Evolutionary conservation across 64 coral and sea anemone species (phyloP).

Genomic region (Stylophora pistillata): DNA sequence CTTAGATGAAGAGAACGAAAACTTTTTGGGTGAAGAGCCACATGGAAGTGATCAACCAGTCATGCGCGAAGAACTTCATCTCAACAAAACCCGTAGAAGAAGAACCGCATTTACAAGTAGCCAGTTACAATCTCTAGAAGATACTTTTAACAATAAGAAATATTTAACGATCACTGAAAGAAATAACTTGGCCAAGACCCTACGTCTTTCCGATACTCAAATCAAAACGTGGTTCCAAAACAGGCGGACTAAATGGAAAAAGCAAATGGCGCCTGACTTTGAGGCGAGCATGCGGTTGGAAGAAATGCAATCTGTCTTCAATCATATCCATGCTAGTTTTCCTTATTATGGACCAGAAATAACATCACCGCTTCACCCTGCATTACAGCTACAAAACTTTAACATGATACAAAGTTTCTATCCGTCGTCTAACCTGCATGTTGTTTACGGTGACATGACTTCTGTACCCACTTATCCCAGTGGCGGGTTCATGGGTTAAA

Average conservation of each 20-base stretch:
- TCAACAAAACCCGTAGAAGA: constrained; percentile 71
- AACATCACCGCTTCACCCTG: constrained; percentile 11
- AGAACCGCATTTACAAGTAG: constrained; percentile 94
- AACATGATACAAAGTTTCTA: constrained; percentile 48
- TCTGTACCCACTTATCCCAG: not conserved
- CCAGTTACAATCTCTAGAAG: constrained; percentile 94
- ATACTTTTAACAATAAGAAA: constrained; percentile 93
- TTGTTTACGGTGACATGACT: constrained; percentile 56
- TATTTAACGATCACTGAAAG: constrained; percentile 96
- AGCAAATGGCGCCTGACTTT: constrained; percentile 74
- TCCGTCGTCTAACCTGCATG: constrained; percentile 63
- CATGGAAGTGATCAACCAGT: not conserved
- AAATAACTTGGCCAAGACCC: constrained; percentile 85
- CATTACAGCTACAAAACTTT: constrained; percentile 37
- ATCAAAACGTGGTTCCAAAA: constrained; percentile 99
- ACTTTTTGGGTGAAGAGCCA: constrained; percentile 2
- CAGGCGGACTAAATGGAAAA: constrained; percentile 97
- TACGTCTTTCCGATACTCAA: constrained; percentile 87
- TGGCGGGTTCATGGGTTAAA: not conserved
- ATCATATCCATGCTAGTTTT: constrained; percentile 37
- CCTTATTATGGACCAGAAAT: constrained; percentile 36
- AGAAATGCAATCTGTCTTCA: constrained; percentile 40
- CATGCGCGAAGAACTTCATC: constrained; percentile 32
- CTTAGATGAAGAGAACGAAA: constrained; percentile 10
- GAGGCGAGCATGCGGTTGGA: constrained; percentile 59